A percentile compares a stretch with the other conserved stretches of the same genome.
Evolutionary conservation across 2,113 vertebrate genomes (phyloP).

Genomic region (Narcine bancroftii): DNA sequence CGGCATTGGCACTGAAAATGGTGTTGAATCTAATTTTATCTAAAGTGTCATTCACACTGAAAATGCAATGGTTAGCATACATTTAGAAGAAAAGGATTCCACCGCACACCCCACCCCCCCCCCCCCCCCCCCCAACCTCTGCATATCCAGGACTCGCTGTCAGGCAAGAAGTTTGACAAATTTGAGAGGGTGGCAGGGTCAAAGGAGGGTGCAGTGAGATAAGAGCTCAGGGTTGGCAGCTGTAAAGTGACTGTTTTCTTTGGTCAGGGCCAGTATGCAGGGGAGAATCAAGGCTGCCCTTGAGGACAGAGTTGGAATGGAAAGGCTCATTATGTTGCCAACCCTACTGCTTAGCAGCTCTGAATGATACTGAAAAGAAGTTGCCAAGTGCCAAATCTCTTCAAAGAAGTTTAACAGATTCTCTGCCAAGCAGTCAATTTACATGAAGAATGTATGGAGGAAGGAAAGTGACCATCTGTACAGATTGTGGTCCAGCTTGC

Average conservation of each 20-base stretch:
- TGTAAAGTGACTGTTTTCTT: too few species aligned
- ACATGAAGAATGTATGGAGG: not conserved
- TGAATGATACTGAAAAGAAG: not conserved
- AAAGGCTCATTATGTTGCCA: not conserved
- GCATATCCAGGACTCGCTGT: too few species aligned
- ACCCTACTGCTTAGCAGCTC: not conserved
- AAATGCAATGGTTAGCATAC: not conserved
- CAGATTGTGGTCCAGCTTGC: constrained; percentile 8
- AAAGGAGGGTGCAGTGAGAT: not conserved
- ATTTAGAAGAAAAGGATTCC: not conserved
- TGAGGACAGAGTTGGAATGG: not conserved
- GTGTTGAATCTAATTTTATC: not conserved
- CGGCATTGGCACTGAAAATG: not conserved
- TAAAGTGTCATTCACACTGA: not conserved
- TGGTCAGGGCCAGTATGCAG: too few species aligned
- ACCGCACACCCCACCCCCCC: too few species aligned
- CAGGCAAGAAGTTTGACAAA: too few species aligned
- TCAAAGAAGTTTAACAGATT: not conserved
- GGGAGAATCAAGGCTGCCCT: too few species aligned
- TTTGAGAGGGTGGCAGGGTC: not conserved
- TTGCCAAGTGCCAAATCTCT: not conserved
- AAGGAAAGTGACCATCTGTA: not conserved
- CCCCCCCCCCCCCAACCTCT: too few species aligned
- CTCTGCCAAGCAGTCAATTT: not conserved
- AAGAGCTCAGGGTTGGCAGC: too few species aligned